Conservation (phyloP, 2,797 vertebrate genomes). For the Synaphobranchus kaupii region DNA sequence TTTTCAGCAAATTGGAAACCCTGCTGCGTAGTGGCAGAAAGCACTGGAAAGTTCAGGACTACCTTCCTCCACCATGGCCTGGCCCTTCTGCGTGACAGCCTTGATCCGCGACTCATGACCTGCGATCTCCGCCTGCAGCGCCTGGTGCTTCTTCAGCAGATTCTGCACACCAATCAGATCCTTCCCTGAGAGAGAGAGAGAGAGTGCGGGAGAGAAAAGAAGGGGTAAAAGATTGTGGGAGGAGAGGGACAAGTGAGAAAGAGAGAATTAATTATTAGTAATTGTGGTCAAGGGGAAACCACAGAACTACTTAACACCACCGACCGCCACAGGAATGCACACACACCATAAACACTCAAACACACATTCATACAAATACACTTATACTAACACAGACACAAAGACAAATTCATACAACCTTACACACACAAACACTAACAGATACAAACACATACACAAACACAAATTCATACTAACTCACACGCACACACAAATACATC, state of each 20-base stretch:
- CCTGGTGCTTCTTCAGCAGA: conserved; percentile 97
- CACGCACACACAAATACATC: no score
- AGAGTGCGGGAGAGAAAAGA: no score
- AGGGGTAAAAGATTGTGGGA: no score
- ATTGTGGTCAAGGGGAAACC: not conserved
- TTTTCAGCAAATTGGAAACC: not conserved
- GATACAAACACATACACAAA: not conserved
- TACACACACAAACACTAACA: not conserved
- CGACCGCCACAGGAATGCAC: no score
- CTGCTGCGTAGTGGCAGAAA: not conserved
- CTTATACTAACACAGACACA: not conserved
- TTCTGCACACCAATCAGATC: conserved; percentile 98
- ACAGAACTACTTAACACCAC: not conserved
- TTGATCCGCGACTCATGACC: conserved; percentile 97
- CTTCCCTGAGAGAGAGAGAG: conserved; percentile 77
- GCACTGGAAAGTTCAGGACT: not conserved
- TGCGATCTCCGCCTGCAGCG: conserved; percentile 92
- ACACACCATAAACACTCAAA: no score
- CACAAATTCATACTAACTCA: no score
- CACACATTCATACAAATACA: no score
- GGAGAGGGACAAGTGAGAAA: no score
- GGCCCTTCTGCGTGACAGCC: conserved; percentile 92
- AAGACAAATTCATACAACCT: not conserved
- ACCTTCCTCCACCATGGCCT: conserved; percentile 96
- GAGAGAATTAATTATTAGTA: no score